Evolutionary conservation across 1,140 invertebrate species (phyloP), one percentile per base, ranked within the genome.

Genomic region (Pseudomyrmex dendroicus): DNA sequence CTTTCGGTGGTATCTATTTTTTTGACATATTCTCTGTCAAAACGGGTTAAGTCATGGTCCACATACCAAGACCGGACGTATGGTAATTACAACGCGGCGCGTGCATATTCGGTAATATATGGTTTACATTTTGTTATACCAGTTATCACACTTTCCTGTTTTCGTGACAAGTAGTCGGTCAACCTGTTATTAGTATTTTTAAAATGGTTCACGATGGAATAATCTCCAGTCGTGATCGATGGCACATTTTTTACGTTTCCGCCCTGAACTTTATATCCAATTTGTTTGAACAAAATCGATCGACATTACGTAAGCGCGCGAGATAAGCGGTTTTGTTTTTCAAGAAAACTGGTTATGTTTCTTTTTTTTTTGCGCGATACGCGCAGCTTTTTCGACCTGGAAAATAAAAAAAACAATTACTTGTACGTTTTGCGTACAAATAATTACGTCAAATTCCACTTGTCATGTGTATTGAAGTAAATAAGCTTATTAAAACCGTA

Each of bases 131-230:
- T 82, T 50, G 56, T 84, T 84, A 52, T 17, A 25, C 66, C 17
- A 4, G 52, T 84, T 84, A 84, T 84, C 59, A 61, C 13, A 52
- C 35, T 22, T 35, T 35, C 25, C 17, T 35, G 22, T 56, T 76
- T 86, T 86, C 73, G 56, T 62, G 56, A 64, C 73, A 64, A 52
- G 61, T 17, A 13, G 64, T 35, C n/a, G 12, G 25, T 50, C 25
- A 77, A 73, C 66, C 61, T 73, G 87, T 83, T 85, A 89, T 89
- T 89, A 89, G 9, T 62, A 85, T 85, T 89, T 85, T 70, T 80
- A 73, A 35, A 72, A 56, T 56, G 44, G 72, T 50, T 17, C n/a
- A 82, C 17, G 62, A 62, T 22, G 25, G 52, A 44, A 82, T 86
- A 35, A 35, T 35, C 35, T 86, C 86, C 70, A 44, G 61, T 84